Evolutionary conservation across 2,888 invertebrate genomes (phyloP).

Genomic region (Dryomyza anilis): DNA sequence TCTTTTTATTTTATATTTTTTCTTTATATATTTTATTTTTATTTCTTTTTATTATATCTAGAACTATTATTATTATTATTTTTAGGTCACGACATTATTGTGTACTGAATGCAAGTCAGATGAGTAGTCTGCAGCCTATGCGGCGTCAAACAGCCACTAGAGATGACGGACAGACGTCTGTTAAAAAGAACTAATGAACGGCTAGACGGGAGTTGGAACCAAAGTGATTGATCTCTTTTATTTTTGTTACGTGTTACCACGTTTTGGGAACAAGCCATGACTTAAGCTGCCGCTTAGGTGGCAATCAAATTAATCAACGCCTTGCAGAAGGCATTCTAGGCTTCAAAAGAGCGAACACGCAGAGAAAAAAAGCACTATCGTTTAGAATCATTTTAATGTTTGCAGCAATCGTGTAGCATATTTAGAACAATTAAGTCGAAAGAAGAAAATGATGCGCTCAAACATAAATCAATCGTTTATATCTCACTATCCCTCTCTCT

Average conservation of each 20-base stretch:
- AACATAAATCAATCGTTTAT: too few relatives aligned
- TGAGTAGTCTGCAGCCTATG: not conserved
- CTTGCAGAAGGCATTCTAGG: not conserved
- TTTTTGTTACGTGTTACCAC: not conserved
- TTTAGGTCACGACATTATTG: conserved; percentile 16
- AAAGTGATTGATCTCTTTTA: not conserved
- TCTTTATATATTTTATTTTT: not conserved
- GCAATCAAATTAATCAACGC: conserved; percentile 1
- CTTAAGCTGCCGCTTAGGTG: conserved; percentile 1
- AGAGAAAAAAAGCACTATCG: too few relatives aligned
- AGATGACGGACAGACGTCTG: not conserved
- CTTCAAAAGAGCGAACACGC: too few relatives aligned
- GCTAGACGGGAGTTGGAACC: not conserved
- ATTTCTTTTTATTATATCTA: not conserved
- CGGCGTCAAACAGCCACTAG: not conserved
- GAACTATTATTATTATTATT: not conserved
- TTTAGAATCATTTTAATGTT: too few relatives aligned
- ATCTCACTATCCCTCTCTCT: too few relatives aligned
- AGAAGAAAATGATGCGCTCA: too few relatives aligned
- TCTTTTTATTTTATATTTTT: too few relatives aligned
- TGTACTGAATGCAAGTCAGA: not conserved
- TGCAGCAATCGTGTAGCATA: too few relatives aligned
- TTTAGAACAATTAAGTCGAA: too few relatives aligned
- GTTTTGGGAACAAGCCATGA: not conserved
- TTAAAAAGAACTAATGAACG: not conserved